These are phyloP conservation scores for Ditylenchus weischeri DNA, from an alignment of 2,888 invertebrate genomes.

Conservation along the genomic window DNA sequence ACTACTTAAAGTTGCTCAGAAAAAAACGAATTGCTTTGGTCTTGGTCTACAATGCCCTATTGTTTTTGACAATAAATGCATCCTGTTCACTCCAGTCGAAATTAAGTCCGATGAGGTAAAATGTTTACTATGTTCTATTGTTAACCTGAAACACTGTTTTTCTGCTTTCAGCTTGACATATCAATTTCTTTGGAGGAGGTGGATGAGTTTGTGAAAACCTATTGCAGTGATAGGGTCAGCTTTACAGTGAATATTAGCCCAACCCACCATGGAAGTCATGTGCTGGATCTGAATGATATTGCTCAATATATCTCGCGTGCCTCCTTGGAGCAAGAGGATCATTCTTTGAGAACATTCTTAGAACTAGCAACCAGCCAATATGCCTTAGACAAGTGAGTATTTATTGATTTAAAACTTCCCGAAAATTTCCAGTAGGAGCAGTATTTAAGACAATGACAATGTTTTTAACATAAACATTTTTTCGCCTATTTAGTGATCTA, in stretches of 20 bases:
- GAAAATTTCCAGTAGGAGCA: not conserved
- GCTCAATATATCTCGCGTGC: not conserved
- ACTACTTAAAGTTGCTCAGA: not conserved
- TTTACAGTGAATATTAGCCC: not conserved
- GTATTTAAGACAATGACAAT: not conserved
- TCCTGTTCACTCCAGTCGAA: not conserved
- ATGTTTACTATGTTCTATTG: not conserved
- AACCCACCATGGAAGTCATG: not conserved
- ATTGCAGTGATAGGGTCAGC: not conserved
- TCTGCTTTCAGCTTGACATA: not conserved
- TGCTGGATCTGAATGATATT: conserved; percentile 7
- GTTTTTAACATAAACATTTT: not conserved
- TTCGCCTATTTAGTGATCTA: conserved; percentile 1
- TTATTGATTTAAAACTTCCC: not conserved
- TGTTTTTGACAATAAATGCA: not conserved
- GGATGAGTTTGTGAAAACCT: not conserved
- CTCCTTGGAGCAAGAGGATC: not conserved
- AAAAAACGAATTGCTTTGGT: not conserved
- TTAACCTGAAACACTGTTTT: not conserved
- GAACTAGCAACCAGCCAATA: not conserved
- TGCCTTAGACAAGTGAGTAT: conserved; percentile 1
- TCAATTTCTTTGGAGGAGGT: not conserved
- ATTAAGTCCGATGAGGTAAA: not conserved
- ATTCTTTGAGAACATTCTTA: not conserved
- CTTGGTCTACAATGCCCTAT: not conserved